A percentile compares a stretch with the other conserved stretches of the same genome.
phyloP scores from a whole-genome alignment of 2,888 invertebrate species.

The Drosophila emarginata region DNA sequence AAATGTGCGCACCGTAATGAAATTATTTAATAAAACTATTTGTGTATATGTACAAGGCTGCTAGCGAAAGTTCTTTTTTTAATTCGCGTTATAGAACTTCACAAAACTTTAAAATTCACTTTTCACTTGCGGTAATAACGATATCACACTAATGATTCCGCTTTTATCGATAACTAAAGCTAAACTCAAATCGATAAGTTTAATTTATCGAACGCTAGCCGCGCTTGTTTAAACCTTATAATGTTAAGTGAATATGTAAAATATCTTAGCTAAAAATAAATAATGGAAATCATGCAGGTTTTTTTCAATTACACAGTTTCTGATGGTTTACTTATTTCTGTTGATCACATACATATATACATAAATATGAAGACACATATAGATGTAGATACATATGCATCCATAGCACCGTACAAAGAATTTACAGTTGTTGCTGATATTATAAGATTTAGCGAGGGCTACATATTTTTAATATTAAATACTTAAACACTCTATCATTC shows the following conservation, averaged over 20 bases:
- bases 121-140: background rate
- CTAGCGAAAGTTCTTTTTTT: background rate
- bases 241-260: background rate
- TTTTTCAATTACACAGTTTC: no score
- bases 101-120: background rate
- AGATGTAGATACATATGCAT: no score
- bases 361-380: no score
- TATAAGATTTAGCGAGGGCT: no score
- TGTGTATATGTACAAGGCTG: conserved; percentile 51
- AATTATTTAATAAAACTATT: conserved; percentile 65
- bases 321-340: no score
- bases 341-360: no score
- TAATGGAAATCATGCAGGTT: background rate
- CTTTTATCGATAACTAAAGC: background rate
- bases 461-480: no score
- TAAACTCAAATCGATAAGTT: background rate
- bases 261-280: background rate
- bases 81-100: background rate
- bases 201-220: background rate
- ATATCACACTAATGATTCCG: background rate
- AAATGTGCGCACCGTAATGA: conserved; percentile 28
- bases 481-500: no score
- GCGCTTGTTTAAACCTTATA: background rate
- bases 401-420: no score
- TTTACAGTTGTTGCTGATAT: no score